A percentile compares a stretch with the other conserved stretches of the same genome.
phyloP scores from a whole-genome alignment of 2,113 vertebrate genomes.

The Aleadryas rufinucha region DNA sequence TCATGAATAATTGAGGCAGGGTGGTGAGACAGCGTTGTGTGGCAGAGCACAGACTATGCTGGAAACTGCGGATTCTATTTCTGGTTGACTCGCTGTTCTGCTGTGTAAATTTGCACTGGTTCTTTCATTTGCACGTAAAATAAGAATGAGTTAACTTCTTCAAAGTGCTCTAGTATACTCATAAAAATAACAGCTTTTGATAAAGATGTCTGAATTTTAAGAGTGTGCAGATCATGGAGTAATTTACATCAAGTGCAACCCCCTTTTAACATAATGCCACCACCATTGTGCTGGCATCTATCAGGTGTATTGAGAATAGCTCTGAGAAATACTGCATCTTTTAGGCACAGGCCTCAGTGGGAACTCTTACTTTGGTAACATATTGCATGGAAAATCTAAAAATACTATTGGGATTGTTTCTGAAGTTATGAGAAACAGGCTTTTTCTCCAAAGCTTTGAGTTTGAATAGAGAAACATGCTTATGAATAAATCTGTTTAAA shows the following conservation, averaged over 20 bases:
- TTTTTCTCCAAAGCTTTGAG: not conserved
- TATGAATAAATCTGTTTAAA: conserved; percentile 36
- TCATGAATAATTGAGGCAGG: conserved; percentile 6
- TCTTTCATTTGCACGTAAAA: not conserved
- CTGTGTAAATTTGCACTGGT: not conserved
- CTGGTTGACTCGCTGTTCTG: not conserved
- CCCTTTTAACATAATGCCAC: not conserved
- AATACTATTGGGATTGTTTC: not conserved
- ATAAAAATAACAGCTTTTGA: not conserved
- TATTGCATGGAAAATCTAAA: not conserved
- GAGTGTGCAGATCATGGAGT: not conserved
- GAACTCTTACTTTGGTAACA: not conserved
- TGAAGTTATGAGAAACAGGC: not conserved
- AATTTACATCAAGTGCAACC: not conserved
- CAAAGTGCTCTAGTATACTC: not conserved
- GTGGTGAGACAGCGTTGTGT: not conserved
- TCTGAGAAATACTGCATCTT: not conserved
- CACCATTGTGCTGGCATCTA: not conserved
- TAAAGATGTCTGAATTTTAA: not conserved
- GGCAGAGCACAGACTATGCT: not conserved
- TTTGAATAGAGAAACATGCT: not conserved
- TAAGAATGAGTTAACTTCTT: not conserved
- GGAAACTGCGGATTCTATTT: not conserved
- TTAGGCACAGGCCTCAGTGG: not conserved
- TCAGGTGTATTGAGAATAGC: not conserved